Evolutionary conservation across 2,797 vertebrate species (phyloP), one percentile per base, ranked within the genome.

Genomic region (Potorous gilbertii): DNA sequence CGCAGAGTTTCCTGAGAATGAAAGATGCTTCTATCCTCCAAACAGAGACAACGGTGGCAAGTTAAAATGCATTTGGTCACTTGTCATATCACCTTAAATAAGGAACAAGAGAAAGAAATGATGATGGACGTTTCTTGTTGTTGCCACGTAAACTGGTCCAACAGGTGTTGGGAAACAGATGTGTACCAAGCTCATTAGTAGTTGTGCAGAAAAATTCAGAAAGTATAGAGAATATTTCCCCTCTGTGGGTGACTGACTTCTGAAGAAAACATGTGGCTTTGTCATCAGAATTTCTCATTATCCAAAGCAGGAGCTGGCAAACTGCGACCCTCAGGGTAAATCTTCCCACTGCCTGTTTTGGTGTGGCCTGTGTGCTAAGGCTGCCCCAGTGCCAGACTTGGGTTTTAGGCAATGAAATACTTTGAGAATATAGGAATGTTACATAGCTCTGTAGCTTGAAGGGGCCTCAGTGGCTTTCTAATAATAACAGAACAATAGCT

Each of bases 101-200:
- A 50, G 89, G 91, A 94, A 55, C 46, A 54, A 92, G 93, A 90
- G 93, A 92, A 92, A 91, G 46, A 54, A 95, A 13, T 50, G 59
- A 59, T 90, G 54, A 55, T 46, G n/a, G 46, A 81, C 9, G 3
- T 46, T 81, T 62, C 46, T 81, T 46, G 21, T 46, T 91, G 90
- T 0, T 91, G 90, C 92, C 31, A 87, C 40, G 94, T 57, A 95
- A 95, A 91, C 55, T 54, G 50, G 94, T 34, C 90, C 95, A 94
- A 96, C 96, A 97, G 95, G 97, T 96, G 96, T 96, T 31, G 81
- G 94, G 95, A 95, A 94, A 96, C 96, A 97, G 97, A 94, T 97
- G 96, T 96, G 97, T 89, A 57, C 95, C 94, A 96, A 95, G 94
- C 90, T 56, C 95, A 81, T 97, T 93, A 92, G 94, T 62, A 93